phyloP scores from a whole-genome alignment of 2,888 invertebrate genomes.

The Lymantria monacha region DNA sequence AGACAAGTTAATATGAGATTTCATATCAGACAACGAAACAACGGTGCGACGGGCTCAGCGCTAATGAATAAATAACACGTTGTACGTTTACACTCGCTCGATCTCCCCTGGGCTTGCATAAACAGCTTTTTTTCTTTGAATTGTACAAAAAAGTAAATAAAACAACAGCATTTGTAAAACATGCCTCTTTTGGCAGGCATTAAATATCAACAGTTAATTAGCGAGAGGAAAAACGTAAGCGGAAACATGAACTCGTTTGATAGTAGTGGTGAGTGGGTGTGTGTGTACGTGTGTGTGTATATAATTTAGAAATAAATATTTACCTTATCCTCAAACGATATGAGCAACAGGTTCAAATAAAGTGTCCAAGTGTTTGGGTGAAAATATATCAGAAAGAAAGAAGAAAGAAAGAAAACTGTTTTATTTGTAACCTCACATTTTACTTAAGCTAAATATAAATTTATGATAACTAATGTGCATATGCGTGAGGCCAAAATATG shows the following conservation, averaged over 20 bases:
- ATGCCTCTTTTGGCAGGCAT: conserved; percentile 12
- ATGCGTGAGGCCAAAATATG: no score
- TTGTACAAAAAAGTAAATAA: conserved; percentile 21
- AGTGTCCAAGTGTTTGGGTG: no score
- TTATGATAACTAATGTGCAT: no score
- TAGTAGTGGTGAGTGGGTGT: no score
- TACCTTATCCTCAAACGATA: no score
- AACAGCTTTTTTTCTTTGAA: conserved; percentile 24
- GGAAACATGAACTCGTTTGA: background rate
- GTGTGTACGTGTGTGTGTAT: no score
- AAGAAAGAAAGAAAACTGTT: no score
- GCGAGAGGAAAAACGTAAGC: conserved; percentile 1
- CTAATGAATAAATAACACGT: conserved; percentile 56
- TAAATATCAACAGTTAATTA: conserved; percentile 8
- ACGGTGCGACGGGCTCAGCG: conserved; percentile 36
- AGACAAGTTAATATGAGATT: conserved; percentile 69
- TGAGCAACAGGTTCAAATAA: no score
- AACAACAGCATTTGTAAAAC: conserved; percentile 12
- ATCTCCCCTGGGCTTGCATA: conserved; percentile 34
- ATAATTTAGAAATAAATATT: no score
- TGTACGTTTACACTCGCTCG: conserved; percentile 40
- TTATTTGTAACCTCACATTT: no score
- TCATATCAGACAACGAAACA: conserved; percentile 51
- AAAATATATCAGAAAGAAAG: no score
- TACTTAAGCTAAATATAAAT: no score